Percentiles rank a stretch among this genome's conserved stretches.
Conservation (phyloP, 1,140 invertebrate genomes). For the Zelostemma sp. region DNA sequence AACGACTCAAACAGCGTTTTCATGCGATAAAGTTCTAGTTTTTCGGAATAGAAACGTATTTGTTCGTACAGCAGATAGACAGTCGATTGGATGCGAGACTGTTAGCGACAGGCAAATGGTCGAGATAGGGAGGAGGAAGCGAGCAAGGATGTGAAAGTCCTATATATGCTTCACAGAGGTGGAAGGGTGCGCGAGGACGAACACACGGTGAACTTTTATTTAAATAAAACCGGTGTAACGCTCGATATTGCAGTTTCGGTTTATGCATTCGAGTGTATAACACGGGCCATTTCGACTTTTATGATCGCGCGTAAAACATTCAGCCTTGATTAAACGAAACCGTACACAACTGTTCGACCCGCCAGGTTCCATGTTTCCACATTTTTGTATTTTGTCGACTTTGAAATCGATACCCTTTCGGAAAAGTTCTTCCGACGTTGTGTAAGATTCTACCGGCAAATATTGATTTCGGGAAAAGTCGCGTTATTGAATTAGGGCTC, state of each 20-base stretch:
- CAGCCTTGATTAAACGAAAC: constrained; percentile 67
- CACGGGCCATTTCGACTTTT: constrained; percentile 66
- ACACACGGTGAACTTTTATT: constrained; percentile 61
- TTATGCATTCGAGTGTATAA: constrained; percentile 69
- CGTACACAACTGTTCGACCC: constrained; percentile 39
- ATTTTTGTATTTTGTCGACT: too few species aligned
- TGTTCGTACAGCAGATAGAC: constrained; percentile 3
- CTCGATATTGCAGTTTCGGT: constrained; percentile 66
- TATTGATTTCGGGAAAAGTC: neutral
- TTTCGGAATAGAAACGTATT: neutral
- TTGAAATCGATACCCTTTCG: too few species aligned
- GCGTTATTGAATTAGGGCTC: constrained; percentile 16
- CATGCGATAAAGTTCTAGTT: too few species aligned
- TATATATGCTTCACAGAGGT: constrained; percentile 26
- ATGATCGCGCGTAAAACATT: constrained; percentile 68
- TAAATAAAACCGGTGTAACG: constrained; percentile 69
- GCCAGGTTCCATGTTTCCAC: constrained; percentile 34
- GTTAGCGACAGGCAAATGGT: constrained; percentile 12
- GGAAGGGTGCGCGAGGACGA: constrained; percentile 33
- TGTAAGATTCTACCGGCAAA: too few species aligned
- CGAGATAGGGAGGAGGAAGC: constrained; percentile 16
- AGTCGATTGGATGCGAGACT: constrained; percentile 16
- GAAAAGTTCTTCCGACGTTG: too few species aligned
- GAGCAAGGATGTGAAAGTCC: constrained; percentile 28
- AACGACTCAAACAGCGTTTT: too few species aligned